Conservation (phyloP, 1,140 invertebrate genomes). For the Spodoptera frugiperda region DNA sequence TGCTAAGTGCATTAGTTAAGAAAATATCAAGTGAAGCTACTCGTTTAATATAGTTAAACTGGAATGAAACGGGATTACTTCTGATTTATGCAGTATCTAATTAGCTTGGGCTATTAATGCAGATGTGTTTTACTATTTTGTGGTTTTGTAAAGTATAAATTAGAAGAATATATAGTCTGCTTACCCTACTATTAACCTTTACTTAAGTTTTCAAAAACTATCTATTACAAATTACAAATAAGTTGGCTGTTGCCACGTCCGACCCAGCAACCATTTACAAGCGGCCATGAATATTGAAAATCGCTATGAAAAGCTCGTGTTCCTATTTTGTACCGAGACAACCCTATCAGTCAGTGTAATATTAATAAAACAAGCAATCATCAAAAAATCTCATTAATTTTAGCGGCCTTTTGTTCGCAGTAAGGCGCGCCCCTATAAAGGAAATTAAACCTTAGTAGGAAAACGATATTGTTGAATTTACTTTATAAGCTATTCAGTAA, state of each 20-base stretch:
- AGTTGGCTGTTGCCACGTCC: too few species aligned
- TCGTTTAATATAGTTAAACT: neutral
- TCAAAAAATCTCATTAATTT: slow-evolving; percentile 53
- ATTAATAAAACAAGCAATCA: slow-evolving; percentile 48
- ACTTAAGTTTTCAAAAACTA: too few species aligned
- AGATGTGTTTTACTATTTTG: too few species aligned
- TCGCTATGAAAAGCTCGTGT: neutral
- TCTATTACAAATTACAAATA: too few species aligned
- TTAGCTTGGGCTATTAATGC: too few species aligned
- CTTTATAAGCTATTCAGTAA: slow-evolving; percentile 11
- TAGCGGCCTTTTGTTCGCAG: slow-evolving; percentile 24
- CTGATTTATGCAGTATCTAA: neutral
- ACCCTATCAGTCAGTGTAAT: slow-evolving; percentile 20
- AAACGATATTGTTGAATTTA: slow-evolving; percentile 27
- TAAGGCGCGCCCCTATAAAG: slow-evolving; percentile 44
- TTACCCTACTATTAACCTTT: too few species aligned
- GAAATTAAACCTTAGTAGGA: slow-evolving; percentile 45
- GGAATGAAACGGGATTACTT: too few species aligned
- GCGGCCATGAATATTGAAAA: too few species aligned
- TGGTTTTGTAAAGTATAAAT: too few species aligned
- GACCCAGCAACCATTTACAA: too few species aligned
- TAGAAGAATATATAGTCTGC: too few species aligned
- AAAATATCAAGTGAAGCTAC: neutral
- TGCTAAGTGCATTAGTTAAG: slow-evolving; percentile 1
- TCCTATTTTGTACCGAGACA: neutral